Evolutionary conservation across 2,888 invertebrate species (phyloP).

Genomic region (Hirtodrosophila alboralis): DNA sequence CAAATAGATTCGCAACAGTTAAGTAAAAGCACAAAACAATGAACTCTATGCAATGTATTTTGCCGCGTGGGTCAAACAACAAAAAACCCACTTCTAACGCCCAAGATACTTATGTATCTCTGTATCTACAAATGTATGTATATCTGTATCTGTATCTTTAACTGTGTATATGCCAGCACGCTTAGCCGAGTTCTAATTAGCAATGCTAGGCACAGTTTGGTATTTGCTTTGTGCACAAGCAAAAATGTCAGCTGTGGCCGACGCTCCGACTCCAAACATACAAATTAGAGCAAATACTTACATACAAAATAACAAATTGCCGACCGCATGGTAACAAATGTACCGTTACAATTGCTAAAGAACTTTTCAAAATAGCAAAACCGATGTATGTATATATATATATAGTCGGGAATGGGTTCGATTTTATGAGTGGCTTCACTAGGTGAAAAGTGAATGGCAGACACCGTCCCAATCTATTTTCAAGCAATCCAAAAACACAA

Average conservation of each 20-base stretch:
- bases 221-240: conserved; percentile 72
- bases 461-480: conserved; percentile 50
- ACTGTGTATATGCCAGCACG: conserved; percentile 24
- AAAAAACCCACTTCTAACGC: conserved; percentile 31
- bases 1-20: conserved; percentile 72
- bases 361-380: conserved; percentile 37
- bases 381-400: conserved; percentile 17
- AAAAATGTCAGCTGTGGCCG: conserved; percentile 73
- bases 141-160: conserved; percentile 9
- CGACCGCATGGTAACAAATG: conserved; percentile 73
- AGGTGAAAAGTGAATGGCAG: conserved; percentile 77
- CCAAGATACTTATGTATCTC: conserved; percentile 36
- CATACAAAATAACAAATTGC: conserved; percentile 69
- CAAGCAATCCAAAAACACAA: conserved; percentile 13
- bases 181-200: conserved; percentile 70
- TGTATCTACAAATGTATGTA: conserved; percentile 12
- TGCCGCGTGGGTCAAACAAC: conserved; percentile 53
- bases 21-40: conserved; percentile 38
- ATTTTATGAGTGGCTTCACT: conserved; percentile 67
- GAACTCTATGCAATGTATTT: conserved; percentile 29
- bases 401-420: conserved; percentile 59
- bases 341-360: conserved; percentile 65
- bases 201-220: conserved; percentile 73
- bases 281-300: conserved; percentile 77
- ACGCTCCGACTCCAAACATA: conserved; percentile 45